Evolutionary conservation across 2,113 vertebrate genomes (phyloP).

Genomic region (Aegotheles bennettii): DNA sequence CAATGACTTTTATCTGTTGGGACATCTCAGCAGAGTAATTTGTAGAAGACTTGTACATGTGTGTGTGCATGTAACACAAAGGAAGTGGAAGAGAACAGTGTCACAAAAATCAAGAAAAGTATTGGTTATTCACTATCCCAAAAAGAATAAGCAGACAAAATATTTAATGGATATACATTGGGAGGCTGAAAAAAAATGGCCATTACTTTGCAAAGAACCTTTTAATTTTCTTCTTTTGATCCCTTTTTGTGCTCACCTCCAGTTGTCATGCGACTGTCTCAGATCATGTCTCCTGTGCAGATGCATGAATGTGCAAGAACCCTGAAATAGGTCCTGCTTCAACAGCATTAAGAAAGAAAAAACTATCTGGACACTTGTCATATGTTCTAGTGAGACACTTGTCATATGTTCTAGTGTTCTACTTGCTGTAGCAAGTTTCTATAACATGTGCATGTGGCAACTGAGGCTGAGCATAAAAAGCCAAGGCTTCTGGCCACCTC

Average conservation of each 20-base stretch:
- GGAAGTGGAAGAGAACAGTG: not conserved
- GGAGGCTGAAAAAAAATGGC: not conserved
- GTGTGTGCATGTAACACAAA: not conserved
- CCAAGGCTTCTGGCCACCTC: not conserved
- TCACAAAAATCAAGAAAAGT: not conserved
- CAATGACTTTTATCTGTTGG: not conserved
- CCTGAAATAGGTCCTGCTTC: not conserved
- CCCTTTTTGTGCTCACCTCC: not conserved
- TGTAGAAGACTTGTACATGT: not conserved
- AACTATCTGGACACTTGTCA: not conserved
- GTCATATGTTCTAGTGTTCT: not conserved
- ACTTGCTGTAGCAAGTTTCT: not conserved
- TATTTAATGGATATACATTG: not conserved
- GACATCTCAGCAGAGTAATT: not conserved
- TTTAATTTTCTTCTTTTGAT: not conserved
- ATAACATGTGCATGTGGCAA: not conserved
- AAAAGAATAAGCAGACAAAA: not conserved
- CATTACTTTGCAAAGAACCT: not conserved
- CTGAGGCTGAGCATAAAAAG: not conserved
- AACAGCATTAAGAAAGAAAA: not conserved
- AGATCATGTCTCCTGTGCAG: not conserved
- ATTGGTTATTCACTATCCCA: not conserved
- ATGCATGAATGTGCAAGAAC: not conserved
- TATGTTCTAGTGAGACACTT: not conserved
- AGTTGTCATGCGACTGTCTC: not conserved